These are phyloP conservation scores for Pipistrellus kuhlii DNA, from an alignment of 2,797 vertebrate species.

Conservation along the genomic window DNA sequence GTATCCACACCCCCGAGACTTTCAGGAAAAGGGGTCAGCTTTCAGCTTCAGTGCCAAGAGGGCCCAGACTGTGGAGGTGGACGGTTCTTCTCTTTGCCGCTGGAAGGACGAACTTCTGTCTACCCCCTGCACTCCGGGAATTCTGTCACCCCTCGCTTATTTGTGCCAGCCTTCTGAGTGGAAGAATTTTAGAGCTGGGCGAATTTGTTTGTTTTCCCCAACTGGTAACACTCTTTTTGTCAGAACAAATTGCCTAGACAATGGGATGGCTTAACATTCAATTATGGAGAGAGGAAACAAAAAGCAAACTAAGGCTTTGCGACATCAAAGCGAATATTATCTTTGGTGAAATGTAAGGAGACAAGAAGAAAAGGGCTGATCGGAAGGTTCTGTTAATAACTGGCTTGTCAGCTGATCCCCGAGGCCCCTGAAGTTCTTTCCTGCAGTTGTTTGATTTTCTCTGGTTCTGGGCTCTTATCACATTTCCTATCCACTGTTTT, in stretches of 20 bases:
- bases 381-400: background rate
- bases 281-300: constrained; percentile 55
- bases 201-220: constrained; percentile 68
- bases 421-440: background rate
- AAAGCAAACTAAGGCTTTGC: constrained; percentile 39
- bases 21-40: background rate
- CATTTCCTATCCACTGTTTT: background rate
- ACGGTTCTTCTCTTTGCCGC: background rate
- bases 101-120: background rate
- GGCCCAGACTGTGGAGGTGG: background rate
- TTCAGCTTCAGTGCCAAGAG: background rate
- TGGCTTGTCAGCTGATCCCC: background rate
- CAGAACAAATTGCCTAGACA: constrained; percentile 70
- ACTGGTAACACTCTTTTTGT: constrained; percentile 54
- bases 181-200: constrained; percentile 42
- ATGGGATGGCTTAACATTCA: constrained; percentile 63
- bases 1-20: rapidly evolving
- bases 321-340: constrained; percentile 64
- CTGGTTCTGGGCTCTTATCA: background rate
- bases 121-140: background rate
- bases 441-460: background rate
- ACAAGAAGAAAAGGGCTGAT: background rate
- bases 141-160: background rate
- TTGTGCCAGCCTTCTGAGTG: background rate
- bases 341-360: constrained; percentile 62